These are phyloP conservation scores for Molossus molossus DNA, from an alignment of 2,797 vertebrate genomes.

Conservation along the genomic window DNA sequence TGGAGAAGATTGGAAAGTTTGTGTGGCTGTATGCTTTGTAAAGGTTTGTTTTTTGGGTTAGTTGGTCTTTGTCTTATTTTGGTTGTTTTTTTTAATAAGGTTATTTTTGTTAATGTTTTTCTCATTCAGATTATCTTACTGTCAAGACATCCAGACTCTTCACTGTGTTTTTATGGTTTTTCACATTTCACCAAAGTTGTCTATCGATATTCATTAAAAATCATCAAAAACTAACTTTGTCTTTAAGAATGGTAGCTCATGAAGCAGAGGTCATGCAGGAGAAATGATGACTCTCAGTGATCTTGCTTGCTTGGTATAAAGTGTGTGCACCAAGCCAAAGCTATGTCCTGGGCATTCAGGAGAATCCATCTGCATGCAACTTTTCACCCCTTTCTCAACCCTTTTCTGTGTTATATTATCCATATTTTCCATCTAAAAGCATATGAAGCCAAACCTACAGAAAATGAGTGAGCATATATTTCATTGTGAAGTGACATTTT, in stretches of 20 bases:
- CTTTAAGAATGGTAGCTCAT: background rate
- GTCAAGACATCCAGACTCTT: background rate
- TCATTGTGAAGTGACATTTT: constrained; percentile 80
- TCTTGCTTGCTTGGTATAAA: background rate
- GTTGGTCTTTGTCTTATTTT: background rate
- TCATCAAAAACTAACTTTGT: background rate
- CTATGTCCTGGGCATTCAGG: background rate
- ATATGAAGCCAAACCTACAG: constrained; percentile 67
- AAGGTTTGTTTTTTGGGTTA: background rate
- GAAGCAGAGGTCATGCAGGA: background rate
- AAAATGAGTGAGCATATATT: constrained; percentile 75
- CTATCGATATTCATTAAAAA: constrained; percentile 22
- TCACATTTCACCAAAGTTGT: background rate
- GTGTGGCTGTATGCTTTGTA: background rate
- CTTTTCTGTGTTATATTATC: background rate
- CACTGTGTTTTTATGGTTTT: background rate
- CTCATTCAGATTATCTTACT: background rate
- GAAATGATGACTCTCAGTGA: background rate
- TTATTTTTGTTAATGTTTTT: background rate
- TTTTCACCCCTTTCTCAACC: constrained; percentile 1
- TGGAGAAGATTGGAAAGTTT: background rate
- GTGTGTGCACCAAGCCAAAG: background rate
- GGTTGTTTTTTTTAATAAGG: background rate
- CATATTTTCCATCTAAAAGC: constrained; percentile 47
- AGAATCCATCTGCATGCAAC: background rate